A percentile compares a stretch with the other conserved stretches of the same genome.
phyloP scores from a whole-genome alignment of 1,140 invertebrate species.

The Drosophila melanica region DNA sequence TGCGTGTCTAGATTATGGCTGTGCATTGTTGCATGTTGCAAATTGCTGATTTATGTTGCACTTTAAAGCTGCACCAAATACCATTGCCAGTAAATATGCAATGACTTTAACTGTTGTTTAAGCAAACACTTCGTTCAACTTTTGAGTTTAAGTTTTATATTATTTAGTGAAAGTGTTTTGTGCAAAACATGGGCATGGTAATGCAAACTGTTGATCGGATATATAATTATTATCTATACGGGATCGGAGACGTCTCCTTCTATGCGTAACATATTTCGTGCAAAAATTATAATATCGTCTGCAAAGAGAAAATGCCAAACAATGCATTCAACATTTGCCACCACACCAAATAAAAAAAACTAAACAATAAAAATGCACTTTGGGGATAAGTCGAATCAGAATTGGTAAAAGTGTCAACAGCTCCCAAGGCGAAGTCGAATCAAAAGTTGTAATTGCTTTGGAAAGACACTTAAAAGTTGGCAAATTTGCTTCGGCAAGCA shows the following conservation, averaged over 20 bases:
- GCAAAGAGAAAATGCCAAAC: no score
- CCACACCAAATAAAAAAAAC: not conserved
- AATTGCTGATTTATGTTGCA: conserved; percentile 67
- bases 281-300: not conserved
- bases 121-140: conserved; percentile 1
- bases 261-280: not conserved
- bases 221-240: no score
- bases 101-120: conserved; percentile 21
- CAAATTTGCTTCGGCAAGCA: not conserved
- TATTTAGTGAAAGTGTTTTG: conserved; percentile 16
- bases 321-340: not conserved
- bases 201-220: not conserved
- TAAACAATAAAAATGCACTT: not conserved
- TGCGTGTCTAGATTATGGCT: conserved; percentile 51
- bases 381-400: not conserved
- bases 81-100: conserved; percentile 6
- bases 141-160: not conserved
- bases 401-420: conserved; percentile 8
- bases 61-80: conserved; percentile 23
- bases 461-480: conserved; percentile 27
- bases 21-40: conserved; percentile 57
- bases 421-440: conserved; percentile 6
- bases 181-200: no score
- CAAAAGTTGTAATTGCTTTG: conserved; percentile 24
- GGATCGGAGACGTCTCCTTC: no score